Evolutionary conservation across 2,888 invertebrate genomes (phyloP).

Genomic region (Xestia rhomboidea): DNA sequence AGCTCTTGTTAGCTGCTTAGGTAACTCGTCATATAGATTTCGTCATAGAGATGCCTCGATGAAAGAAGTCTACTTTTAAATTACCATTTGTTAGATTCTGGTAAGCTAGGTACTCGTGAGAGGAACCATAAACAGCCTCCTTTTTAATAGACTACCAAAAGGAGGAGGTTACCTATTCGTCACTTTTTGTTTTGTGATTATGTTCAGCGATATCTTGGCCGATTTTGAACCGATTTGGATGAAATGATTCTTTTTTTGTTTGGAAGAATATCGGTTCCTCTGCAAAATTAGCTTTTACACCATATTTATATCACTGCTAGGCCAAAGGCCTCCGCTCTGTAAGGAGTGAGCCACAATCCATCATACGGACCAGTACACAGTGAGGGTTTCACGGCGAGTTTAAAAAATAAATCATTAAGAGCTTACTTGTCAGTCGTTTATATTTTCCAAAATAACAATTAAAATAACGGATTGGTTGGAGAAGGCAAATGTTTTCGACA

Average conservation of each 20-base stretch:
- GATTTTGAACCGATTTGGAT: too few relatives aligned
- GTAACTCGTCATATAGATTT: neutral
- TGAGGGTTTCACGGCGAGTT: neutral
- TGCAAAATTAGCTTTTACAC: neutral
- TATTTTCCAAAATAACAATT: neutral
- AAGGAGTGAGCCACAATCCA: neutral
- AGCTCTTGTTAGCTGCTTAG: constrained; percentile 4
- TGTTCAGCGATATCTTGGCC: too few relatives aligned
- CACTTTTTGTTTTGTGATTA: too few relatives aligned
- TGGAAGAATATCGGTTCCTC: neutral
- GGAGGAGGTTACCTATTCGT: too few relatives aligned
- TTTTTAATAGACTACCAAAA: too few relatives aligned
- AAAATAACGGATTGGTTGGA: too few relatives aligned
- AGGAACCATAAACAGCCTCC: neutral
- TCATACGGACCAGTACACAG: neutral
- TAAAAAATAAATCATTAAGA: neutral
- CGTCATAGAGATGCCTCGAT: neutral
- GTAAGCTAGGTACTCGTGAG: neutral
- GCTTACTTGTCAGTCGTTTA: neutral
- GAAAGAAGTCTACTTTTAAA: neutral
- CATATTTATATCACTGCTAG: neutral
- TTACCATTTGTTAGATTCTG: neutral
- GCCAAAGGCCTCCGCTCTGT: neutral
- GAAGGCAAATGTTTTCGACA: too few relatives aligned
- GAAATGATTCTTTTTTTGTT: too few relatives aligned